Conservation (phyloP, 2,797 vertebrate genomes). For the Atherinosoma microstoma region DNA sequence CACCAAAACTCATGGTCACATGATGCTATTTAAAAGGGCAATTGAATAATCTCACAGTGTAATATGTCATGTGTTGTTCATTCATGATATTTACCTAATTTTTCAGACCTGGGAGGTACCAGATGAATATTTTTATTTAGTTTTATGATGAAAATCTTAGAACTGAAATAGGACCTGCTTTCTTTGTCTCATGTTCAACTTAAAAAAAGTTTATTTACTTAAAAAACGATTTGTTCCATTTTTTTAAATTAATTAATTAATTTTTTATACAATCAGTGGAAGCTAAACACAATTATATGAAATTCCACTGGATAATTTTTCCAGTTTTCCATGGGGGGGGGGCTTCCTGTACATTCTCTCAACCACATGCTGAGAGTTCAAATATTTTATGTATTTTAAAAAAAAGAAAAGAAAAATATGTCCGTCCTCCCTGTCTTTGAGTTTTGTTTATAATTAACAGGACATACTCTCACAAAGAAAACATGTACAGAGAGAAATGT, state of each 20-base stretch:
- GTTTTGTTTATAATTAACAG: neutral
- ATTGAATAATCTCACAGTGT: neutral
- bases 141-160: too few species aligned
- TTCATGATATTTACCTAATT: too few species aligned
- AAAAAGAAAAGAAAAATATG: too few species aligned
- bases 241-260: too few species aligned
- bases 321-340: neutral
- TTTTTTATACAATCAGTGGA: too few species aligned
- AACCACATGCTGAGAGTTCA: neutral
- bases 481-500: neutral
- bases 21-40: neutral
- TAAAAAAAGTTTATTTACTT: neutral
- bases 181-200: too few species aligned
- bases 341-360: neutral
- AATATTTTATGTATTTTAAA: accelerated
- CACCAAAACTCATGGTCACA: neutral
- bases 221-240: too few species aligned
- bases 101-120: too few species aligned
- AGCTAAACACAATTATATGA: neutral
- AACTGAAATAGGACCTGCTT: too few species aligned
- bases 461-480: neutral
- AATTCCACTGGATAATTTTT: neutral
- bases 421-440: neutral
- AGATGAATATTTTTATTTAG: too few species aligned
- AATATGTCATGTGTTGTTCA: too few species aligned